Conservation (phyloP, 2,888 invertebrate genomes). For the Lydus trimaculatus region DNA sequence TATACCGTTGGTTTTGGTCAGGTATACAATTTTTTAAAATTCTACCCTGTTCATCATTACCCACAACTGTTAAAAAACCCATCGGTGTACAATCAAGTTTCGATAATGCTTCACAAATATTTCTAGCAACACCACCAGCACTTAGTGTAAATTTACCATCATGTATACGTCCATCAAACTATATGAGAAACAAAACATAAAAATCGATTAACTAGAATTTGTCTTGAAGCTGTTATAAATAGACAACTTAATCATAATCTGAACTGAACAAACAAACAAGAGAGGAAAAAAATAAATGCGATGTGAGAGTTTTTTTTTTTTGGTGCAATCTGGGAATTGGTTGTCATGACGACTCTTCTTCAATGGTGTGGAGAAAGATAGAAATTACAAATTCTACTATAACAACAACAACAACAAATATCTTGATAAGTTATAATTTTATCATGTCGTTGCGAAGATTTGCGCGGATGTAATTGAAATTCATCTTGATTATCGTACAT, state of each 20-base stretch:
- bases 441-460: constrained; percentile 16
- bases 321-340: neutral
- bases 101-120: constrained; percentile 86
- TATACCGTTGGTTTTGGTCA: constrained; percentile 47
- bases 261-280: neutral
- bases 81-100: constrained; percentile 70
- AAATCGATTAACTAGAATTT: neutral
- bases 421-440: constrained; percentile 10
- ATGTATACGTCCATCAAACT: constrained; percentile 85
- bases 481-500: too few species aligned
- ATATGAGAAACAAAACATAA: constrained; percentile 51
- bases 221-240: neutral
- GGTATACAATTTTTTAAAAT: constrained; percentile 52
- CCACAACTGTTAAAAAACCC: constrained; percentile 78
- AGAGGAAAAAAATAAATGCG: neutral
- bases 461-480: neutral
- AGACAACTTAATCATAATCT: too few species aligned
- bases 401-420: neutral
- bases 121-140: constrained; percentile 92
- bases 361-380: neutral
- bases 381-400: neutral
- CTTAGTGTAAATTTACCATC: constrained; percentile 62
- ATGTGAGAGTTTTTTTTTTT: neutral
- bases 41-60: constrained; percentile 70
- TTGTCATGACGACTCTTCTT: neutral